These are phyloP conservation scores for Dasyornis broadbenti DNA, from an alignment of 2,113 vertebrate genomes.

Conservation along the genomic window DNA sequence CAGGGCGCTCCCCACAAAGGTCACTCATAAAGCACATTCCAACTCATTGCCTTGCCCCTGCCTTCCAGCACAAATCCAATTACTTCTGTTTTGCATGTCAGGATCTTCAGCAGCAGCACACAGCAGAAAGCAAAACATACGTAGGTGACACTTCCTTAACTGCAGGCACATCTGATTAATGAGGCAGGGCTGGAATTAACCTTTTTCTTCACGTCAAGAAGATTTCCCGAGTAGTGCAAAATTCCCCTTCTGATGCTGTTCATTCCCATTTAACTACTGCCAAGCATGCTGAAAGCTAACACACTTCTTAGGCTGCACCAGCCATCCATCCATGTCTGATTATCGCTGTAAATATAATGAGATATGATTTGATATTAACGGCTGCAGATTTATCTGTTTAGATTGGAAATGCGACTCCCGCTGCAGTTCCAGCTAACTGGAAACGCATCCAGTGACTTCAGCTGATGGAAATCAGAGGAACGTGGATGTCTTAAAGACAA, in stretches of 20 bases:
- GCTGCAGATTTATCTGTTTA: constrained; percentile 39
- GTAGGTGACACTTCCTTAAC: constrained; percentile 61
- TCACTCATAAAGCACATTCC: constrained; percentile 47
- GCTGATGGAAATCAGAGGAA: neutral
- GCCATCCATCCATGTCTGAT: constrained; percentile 57
- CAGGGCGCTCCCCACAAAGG: constrained; percentile 48
- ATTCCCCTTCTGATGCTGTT: constrained; percentile 18
- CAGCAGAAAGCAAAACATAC: constrained; percentile 51
- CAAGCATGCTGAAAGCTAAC: constrained; percentile 39
- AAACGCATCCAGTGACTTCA: neutral
- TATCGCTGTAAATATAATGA: constrained; percentile 66
- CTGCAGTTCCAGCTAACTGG: neutral
- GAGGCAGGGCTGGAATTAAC: constrained; percentile 70
- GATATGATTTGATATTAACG: constrained; percentile 64
- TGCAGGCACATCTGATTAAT: constrained; percentile 71
- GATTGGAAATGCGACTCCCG: neutral
- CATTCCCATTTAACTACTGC: constrained; percentile 61
- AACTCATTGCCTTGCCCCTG: neutral
- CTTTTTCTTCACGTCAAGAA: constrained; percentile 47
- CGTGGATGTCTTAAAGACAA: neutral
- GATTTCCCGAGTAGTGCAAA: constrained; percentile 34
- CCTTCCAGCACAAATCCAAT: constrained; percentile 45
- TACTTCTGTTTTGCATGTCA: constrained; percentile 61
- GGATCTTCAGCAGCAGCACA: constrained; percentile 51
- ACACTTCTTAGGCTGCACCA: neutral